A percentile compares a stretch with the other conserved stretches of the same genome.
Conservation (phyloP, 2,888 invertebrate species). For the Panzeria rudis region DNA sequence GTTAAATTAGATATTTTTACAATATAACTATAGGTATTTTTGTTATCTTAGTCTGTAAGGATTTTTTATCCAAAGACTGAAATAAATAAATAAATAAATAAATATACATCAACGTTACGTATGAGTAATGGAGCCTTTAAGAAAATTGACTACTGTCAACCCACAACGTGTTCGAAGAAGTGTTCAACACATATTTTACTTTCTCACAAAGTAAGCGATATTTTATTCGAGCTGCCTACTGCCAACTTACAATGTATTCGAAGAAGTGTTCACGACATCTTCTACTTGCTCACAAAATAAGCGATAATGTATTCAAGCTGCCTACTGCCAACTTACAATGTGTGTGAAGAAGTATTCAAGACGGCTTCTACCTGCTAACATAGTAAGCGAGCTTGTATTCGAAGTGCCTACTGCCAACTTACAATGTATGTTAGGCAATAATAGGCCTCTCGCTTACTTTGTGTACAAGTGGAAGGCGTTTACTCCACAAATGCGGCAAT, state of each 20-base stretch:
- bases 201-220: too few species aligned
- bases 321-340: neutral
- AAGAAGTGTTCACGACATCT: neutral
- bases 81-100: too few species aligned
- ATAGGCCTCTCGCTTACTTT: neutral
- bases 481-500: constrained; percentile 4
- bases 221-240: neutral
- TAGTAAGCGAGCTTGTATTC: neutral
- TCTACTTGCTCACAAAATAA: neutral
- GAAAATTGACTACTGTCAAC: too few species aligned
- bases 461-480: constrained; percentile 5
- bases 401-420: neutral
- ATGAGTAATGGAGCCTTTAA: too few species aligned
- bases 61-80: too few species aligned
- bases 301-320: neutral
- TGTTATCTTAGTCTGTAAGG: too few species aligned
- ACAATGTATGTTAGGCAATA: neutral
- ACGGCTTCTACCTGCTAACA: neutral
- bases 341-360: neutral
- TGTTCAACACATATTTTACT: too few species aligned
- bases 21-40: too few species aligned
- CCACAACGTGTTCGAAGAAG: too few species aligned
- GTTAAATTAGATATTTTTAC: too few species aligned
- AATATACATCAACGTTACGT: too few species aligned
- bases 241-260: neutral